These are phyloP conservation scores for Ariolimax columbianus DNA, from an alignment of 2,888 invertebrate genomes.

Conservation along the genomic window DNA sequence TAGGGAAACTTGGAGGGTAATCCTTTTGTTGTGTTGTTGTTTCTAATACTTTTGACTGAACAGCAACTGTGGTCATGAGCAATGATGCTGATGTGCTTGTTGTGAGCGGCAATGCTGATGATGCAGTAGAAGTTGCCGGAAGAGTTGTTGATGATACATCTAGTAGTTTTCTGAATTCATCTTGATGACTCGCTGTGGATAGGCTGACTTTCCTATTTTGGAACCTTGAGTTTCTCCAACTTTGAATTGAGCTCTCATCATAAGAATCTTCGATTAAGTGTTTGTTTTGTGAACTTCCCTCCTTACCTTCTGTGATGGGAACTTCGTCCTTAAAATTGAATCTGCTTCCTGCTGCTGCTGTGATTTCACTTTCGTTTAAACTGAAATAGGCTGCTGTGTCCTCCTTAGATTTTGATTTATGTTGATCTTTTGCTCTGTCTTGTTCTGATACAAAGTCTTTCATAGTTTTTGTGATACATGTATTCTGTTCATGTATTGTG, in stretches of 20 bases:
- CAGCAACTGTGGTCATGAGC: background rate
- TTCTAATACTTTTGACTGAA: background rate
- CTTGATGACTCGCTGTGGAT: background rate
- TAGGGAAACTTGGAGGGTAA: slow-evolving; percentile 58
- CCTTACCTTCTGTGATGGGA: background rate
- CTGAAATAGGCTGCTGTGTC: background rate
- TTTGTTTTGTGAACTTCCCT: background rate
- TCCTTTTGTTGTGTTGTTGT: background rate
- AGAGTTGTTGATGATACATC: background rate
- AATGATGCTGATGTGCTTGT: background rate
- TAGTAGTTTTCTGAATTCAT: background rate
- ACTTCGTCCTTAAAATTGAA: background rate
- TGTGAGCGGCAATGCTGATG: background rate
- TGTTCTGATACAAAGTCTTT: background rate
- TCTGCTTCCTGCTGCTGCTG: background rate
- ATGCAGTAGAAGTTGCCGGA: background rate
- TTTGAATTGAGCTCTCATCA: background rate
- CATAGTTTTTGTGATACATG: background rate
- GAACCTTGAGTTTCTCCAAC: slow-evolving; percentile 6
- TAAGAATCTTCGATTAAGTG: background rate
- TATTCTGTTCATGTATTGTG: background rate
- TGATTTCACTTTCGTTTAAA: background rate
- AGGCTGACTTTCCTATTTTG: background rate
- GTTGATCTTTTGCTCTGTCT: background rate
- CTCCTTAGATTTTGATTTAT: background rate